Base-by-base conservation (phyloP, 2,797 vertebrate genomes). In the Pseudomugil gertrudae region DNA sequence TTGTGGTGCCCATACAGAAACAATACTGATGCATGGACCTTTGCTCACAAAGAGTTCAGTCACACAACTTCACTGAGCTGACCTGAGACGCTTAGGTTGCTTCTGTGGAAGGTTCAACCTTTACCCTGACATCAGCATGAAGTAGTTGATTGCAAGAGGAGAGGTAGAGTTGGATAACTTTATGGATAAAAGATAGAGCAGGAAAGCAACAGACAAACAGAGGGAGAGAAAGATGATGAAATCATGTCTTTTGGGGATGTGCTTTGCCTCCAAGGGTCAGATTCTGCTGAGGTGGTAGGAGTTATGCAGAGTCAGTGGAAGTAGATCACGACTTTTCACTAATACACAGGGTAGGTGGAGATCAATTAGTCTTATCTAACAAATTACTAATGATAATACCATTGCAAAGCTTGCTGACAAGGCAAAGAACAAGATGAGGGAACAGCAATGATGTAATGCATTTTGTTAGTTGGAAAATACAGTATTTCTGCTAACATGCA, bases 341-440 rank as follows among this genome's bases (percentile, higher is more conserved):
- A 80, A 87, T 81, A 86, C 84, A 63, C 78, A 45, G 69, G 74
- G 74, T 83, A 87, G 76, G 84, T 82, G 81, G 82, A 90, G 89
- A 87, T 91, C 90, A 91, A 90, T 92, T 90, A 89, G 87, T 78
- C 89, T 88, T 89, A 92, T 90, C 91, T 90, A 80, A 90, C 84
- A 87, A 90, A 93, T 87, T 82, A 76, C 87, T 89, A 86, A 90
- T 89, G 84, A 89, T 90, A 90, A 89, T 77, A 71, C 80, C 75
- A 72, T 83, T 72, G 67, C 36, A 35, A 77, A 86, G 87, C 30
- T 65, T 72, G 90, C 90, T 87, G 87, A 92, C 61, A 9, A 11
- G 24, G 72, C 81, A 78, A 70, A 76, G 62, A 84, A 76, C 69
- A 74, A 70, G 63, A 74, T 63, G 62, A 75, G 73, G 51, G 76